A percentile compares a stretch with the other conserved stretches of the same genome.
These are phyloP conservation scores for Listronotus oregonensis DNA, from an alignment of 1,140 invertebrate genomes.

Conservation along the genomic window DNA sequence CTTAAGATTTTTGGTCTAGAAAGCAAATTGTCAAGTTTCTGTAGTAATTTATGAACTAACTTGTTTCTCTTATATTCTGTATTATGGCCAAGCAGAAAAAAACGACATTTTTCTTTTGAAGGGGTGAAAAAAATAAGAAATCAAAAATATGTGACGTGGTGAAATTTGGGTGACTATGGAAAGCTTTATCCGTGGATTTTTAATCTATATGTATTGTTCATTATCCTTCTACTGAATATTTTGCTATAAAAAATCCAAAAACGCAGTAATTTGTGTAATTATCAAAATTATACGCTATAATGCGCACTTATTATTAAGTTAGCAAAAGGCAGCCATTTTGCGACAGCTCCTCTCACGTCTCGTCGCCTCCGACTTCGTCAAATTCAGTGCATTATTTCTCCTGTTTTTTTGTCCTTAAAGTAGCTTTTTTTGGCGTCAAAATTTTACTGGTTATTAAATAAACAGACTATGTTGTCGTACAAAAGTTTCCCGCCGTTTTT, in stretches of 20 bases:
- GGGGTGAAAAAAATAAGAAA: background rate
- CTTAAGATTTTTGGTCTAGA: background rate
- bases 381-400: constrained; percentile 33
- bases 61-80: background rate
- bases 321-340: constrained; percentile 46
- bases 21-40: background rate
- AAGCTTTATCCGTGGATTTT: no score
- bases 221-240: no score
- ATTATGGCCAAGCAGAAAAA: no score
- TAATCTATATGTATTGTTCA: no score
- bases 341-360: constrained; percentile 39
- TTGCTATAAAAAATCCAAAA: background rate
- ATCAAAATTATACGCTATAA: constrained; percentile 8
- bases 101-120: background rate
- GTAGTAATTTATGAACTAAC: background rate
- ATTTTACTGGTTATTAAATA: constrained; percentile 23
- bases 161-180: no score
- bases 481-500: constrained; percentile 15
- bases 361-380: constrained; percentile 42
- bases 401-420: constrained; percentile 25
- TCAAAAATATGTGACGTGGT: background rate
- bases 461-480: background rate
- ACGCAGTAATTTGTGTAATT: background rate
- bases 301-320: constrained; percentile 11
- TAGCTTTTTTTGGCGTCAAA: constrained; percentile 33